These are phyloP conservation scores for Quadriops clusia DNA, from an alignment of 2,888 invertebrate genomes.

Conservation along the genomic window DNA sequence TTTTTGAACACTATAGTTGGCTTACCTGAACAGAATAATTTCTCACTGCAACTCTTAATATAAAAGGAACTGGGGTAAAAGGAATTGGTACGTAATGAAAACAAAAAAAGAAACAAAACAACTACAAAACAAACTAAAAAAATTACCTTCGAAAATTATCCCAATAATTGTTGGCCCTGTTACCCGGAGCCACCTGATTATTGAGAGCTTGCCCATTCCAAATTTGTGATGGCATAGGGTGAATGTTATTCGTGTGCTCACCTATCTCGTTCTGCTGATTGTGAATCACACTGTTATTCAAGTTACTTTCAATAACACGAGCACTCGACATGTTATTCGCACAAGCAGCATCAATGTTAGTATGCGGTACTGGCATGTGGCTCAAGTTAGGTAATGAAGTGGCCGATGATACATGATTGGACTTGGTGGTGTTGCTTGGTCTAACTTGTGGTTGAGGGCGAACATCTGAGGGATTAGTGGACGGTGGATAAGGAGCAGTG, in stretches of 20 bases:
- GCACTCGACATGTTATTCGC: conserved; percentile 24
- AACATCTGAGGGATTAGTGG: conserved; percentile 15
- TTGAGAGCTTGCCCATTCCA: conserved; percentile 52
- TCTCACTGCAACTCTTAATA: conserved; percentile 3
- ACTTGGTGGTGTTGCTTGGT: conserved; percentile 14
- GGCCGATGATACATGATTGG: conserved; percentile 27
- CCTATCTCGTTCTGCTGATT: conserved; percentile 18
- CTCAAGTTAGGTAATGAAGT: conserved; percentile 33
- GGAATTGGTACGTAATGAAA: conserved; percentile 12
- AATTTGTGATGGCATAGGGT: conserved; percentile 26
- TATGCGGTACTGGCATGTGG: conserved; percentile 20
- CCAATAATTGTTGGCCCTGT: conserved; percentile 87
- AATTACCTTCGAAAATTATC: conserved; percentile 83
- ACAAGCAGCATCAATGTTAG: conserved; percentile 26
- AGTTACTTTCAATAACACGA: conserved; percentile 27
- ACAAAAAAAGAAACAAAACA: conserved; percentile 12
- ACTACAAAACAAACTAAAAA: no score
- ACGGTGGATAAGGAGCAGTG: conserved; percentile 16
- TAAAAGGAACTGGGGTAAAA: conserved; percentile 7
- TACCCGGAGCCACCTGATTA: conserved; percentile 84
- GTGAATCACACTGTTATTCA: conserved; percentile 25
- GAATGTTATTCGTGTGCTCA: conserved; percentile 27
- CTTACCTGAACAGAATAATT: neutral
- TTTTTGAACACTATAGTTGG: neutral
- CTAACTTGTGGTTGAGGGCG: conserved; percentile 12